phyloP scores from a whole-genome alignment of 2,797 vertebrate species.

The Ctenopoma multispine region DNA sequence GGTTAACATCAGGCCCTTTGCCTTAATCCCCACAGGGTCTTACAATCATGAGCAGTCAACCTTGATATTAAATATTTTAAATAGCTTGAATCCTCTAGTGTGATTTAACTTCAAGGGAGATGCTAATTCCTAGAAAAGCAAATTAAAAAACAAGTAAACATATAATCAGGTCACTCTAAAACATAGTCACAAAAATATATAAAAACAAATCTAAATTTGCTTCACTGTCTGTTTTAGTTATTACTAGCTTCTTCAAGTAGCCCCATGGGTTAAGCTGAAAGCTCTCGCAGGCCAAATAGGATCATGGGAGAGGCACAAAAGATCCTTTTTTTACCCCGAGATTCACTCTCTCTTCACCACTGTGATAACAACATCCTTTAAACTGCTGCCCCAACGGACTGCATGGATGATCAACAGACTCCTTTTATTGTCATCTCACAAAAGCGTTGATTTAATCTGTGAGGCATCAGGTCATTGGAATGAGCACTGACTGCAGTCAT shows the following conservation, averaged over 20 bases:
- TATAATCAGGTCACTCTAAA: neutral
- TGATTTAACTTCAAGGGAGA: neutral
- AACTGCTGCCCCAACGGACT: slow-evolving; percentile 47
- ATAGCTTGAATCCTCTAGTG: slow-evolving; percentile 2
- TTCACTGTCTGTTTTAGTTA: slow-evolving; percentile 48
- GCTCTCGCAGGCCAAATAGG: slow-evolving; percentile 54
- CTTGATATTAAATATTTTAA: neutral
- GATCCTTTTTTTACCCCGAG: slow-evolving; percentile 60
- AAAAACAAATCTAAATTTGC: slow-evolving; percentile 12
- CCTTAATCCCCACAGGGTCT: too few species aligned
- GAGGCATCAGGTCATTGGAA: slow-evolving; percentile 70
- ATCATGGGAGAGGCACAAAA: slow-evolving; percentile 74
- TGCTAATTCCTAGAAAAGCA: neutral
- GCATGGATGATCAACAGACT: slow-evolving; percentile 70
- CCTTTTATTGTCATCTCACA: slow-evolving; percentile 76
- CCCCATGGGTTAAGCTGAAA: slow-evolving; percentile 56
- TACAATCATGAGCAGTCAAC: too few species aligned
- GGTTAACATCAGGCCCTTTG: too few species aligned
- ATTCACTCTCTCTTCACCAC: slow-evolving; percentile 50
- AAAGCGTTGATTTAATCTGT: slow-evolving; percentile 80
- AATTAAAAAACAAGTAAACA: neutral
- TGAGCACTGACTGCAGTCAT: slow-evolving; percentile 72
- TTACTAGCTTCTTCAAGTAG: slow-evolving; percentile 43
- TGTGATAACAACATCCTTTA: slow-evolving; percentile 72
- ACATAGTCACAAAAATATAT: slow-evolving; percentile 23